Percentiles rank a stretch among this genome's conserved stretches.
Evolutionary conservation across 2,113 vertebrate genomes (phyloP).

Genomic region (Zonotrichia leucophrys): DNA sequence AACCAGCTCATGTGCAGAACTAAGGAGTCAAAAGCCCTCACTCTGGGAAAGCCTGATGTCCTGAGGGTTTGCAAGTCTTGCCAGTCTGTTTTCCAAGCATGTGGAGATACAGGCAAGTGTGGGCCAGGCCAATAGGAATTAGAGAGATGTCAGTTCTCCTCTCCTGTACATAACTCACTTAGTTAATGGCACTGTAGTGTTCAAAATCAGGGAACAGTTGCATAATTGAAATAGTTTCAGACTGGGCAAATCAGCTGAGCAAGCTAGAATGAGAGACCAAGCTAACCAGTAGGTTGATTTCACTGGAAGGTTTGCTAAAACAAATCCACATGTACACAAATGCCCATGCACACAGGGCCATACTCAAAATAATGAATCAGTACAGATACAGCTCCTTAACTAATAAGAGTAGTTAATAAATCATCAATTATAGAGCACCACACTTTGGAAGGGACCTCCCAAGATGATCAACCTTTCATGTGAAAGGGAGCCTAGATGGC

Average conservation of each 20-base stretch:
- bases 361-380: not conserved
- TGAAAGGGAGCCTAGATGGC: not conserved
- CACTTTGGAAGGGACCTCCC: not conserved
- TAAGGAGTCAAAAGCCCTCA: not conserved
- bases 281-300: not conserved
- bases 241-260: not conserved
- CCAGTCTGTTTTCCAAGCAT: not conserved
- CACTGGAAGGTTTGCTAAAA: not conserved
- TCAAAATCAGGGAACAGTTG: not conserved
- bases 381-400: not conserved
- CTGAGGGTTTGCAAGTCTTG: not conserved
- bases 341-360: not conserved
- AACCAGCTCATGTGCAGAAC: not conserved
- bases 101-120: not conserved
- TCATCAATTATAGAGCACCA: not conserved
- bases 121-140: not conserved
- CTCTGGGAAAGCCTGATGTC: not conserved
- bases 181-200: not conserved
- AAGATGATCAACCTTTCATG: not conserved
- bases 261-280: not conserved
- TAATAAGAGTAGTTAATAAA: not conserved
- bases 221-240: not conserved
- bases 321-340: fast-evolving
- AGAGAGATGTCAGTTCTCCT: not conserved
- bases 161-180: not conserved